Conservation (phyloP, 2,113 vertebrate genomes). For the Larimichthys crocea region DNA sequence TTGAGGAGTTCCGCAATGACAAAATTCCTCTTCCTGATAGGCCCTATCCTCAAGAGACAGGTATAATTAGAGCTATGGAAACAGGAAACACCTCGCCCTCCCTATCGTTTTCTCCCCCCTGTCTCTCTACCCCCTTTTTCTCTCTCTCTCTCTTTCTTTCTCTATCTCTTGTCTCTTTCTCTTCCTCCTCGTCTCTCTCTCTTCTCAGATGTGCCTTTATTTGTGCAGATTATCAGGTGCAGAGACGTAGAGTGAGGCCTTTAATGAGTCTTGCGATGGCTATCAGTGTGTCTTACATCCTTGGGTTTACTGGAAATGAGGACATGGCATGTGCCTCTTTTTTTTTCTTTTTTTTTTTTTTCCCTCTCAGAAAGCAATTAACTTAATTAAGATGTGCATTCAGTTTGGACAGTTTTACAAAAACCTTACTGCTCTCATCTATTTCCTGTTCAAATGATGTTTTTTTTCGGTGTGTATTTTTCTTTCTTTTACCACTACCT, state of each 20-base stretch:
- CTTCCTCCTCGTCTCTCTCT: constrained; percentile 31
- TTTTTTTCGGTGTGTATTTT: background rate
- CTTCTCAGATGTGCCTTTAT: constrained; percentile 68
- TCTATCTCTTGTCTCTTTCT: constrained; percentile 13
- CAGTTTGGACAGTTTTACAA: background rate
- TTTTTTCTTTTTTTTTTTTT: background rate
- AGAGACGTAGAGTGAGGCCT: constrained; percentile 44
- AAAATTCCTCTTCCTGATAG: constrained; percentile 65
- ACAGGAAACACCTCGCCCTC: constrained; percentile 87
- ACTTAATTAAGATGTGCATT: background rate
- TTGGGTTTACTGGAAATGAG: constrained; percentile 77
- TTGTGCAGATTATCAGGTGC: constrained; percentile 69
- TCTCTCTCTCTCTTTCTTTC: constrained; percentile 31
- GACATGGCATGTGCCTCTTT: background rate
- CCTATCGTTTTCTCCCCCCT: constrained; percentile 63
- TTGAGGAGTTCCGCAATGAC: constrained; percentile 61
- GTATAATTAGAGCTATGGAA: constrained; percentile 85
- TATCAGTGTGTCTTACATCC: constrained; percentile 50
- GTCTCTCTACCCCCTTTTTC: constrained; percentile 32
- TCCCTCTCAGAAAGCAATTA: constrained; percentile 16
- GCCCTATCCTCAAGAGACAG: constrained; percentile 70
- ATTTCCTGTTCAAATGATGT: background rate
- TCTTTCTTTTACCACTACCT: background rate
- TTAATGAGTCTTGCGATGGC: constrained; percentile 66
- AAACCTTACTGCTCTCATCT: background rate